These are phyloP conservation scores for Pandemis heparana DNA, from an alignment of 2,888 invertebrate genomes.

Conservation along the genomic window DNA sequence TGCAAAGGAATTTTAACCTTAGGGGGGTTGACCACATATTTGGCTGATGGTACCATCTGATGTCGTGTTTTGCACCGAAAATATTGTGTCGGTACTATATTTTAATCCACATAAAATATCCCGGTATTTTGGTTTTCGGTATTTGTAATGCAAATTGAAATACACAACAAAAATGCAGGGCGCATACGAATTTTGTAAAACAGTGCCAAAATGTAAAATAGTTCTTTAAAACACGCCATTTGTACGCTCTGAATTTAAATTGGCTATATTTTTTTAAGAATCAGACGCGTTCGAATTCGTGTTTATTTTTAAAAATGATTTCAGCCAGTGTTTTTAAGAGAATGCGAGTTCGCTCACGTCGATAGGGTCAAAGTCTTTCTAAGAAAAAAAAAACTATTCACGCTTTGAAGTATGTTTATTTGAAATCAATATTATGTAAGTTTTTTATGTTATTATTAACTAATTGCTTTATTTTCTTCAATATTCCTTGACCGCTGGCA, in stretches of 20 bases:
- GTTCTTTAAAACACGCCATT: constrained; percentile 25
- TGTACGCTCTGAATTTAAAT: constrained; percentile 16
- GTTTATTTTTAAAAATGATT: constrained; percentile 30
- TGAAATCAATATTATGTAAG: neutral
- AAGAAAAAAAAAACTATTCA: neutral
- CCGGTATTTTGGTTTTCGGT: no score
- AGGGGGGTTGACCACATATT: no score
- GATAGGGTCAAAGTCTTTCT: neutral
- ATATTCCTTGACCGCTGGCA: constrained; percentile 38
- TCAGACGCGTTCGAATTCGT: constrained; percentile 13
- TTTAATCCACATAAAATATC: neutral
- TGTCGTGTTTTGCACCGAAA: no score
- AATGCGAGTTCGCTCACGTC: neutral
- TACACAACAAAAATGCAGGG: constrained; percentile 9
- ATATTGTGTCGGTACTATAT: neutral
- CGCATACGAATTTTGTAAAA: constrained; percentile 18
- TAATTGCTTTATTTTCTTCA: neutral
- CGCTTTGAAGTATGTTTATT: neutral
- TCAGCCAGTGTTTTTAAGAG: constrained; percentile 7
- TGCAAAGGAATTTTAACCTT: no score
- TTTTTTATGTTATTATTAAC: neutral
- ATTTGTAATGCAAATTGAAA: constrained; percentile 18
- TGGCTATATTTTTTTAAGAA: constrained; percentile 16
- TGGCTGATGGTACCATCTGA: no score
- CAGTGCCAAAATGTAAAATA: constrained; percentile 35